These are phyloP conservation scores for Amblyjoppa proteus DNA, from an alignment of 2,888 invertebrate genomes.

Conservation along the genomic window DNA sequence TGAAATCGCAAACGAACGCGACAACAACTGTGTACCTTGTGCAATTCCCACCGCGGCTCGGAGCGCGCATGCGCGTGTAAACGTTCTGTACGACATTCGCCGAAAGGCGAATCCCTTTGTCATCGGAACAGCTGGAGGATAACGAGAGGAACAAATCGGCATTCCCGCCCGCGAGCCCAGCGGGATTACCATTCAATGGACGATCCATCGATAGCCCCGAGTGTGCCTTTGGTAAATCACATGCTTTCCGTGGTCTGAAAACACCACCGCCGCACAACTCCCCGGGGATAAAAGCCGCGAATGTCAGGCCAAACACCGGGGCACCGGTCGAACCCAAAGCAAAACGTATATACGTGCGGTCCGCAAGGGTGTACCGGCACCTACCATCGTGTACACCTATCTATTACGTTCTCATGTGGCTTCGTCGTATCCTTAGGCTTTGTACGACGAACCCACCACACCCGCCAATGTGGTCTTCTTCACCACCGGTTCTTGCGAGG, in stretches of 20 bases:
- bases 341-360: slow-evolving; percentile 35
- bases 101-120: slow-evolving; percentile 54
- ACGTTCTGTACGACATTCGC: slow-evolving; percentile 63
- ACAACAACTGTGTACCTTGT: neutral
- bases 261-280: slow-evolving; percentile 43
- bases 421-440: slow-evolving; percentile 54
- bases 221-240: slow-evolving; percentile 75
- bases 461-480: slow-evolving; percentile 53
- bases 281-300: slow-evolving; percentile 53
- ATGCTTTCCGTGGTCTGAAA: slow-evolving; percentile 57
- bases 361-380: slow-evolving; percentile 37
- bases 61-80: slow-evolving; percentile 47
- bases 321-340: slow-evolving; percentile 21
- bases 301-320: slow-evolving; percentile 50
- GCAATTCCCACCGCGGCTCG: slow-evolving; percentile 68
- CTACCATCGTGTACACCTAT: slow-evolving; percentile 56
- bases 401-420: slow-evolving; percentile 64
- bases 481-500: slow-evolving; percentile 41
- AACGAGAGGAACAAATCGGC: slow-evolving; percentile 46
- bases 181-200: slow-evolving; percentile 79
- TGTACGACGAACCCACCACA: slow-evolving; percentile 34
- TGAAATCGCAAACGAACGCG: neutral
- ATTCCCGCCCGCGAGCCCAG: slow-evolving; percentile 63
- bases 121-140: slow-evolving; percentile 57
- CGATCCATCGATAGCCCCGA: slow-evolving; percentile 74